Evolutionary conservation across 2,797 vertebrate species (phyloP).

Genomic region (Enteromius afrohamiltoni): DNA sequence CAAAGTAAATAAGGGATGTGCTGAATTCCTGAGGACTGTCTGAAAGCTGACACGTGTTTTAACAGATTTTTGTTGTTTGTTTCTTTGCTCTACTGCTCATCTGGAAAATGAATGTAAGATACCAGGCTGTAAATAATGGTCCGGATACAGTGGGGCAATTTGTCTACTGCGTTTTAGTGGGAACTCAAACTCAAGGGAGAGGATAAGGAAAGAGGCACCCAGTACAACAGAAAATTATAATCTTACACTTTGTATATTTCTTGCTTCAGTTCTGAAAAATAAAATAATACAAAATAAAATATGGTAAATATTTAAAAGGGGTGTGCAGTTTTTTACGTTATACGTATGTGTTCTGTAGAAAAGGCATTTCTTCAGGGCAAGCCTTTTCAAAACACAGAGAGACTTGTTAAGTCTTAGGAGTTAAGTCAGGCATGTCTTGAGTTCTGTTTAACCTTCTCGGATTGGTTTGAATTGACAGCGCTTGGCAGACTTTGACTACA

Average conservation of each 20-base stretch:
- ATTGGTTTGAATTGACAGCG: slow-evolving; percentile 33
- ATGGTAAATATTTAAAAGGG: neutral
- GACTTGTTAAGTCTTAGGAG: slow-evolving; percentile 31
- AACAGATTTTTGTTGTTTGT: slow-evolving; percentile 32
- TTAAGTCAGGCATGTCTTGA: slow-evolving; percentile 30
- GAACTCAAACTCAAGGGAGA: slow-evolving; percentile 11
- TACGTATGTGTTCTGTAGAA: neutral
- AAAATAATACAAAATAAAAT: neutral
- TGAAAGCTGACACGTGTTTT: slow-evolving; percentile 31
- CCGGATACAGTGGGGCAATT: slow-evolving; percentile 11
- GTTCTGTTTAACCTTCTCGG: slow-evolving; percentile 36
- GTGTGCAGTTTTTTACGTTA: neutral
- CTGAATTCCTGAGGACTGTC: slow-evolving; percentile 41
- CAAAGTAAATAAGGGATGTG: slow-evolving; percentile 16
- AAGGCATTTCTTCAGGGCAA: neutral
- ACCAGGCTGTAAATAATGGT: slow-evolving; percentile 15
- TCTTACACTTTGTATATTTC: neutral
- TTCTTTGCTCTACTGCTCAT: slow-evolving; percentile 36
- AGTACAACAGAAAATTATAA: slow-evolving; percentile 15
- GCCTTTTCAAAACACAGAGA: slow-evolving; percentile 28
- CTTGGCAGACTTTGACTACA: slow-evolving; percentile 36
- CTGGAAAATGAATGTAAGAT: slow-evolving; percentile 51
- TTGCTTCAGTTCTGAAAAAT: neutral
- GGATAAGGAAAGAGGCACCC: slow-evolving; percentile 1
- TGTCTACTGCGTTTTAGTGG: slow-evolving; percentile 33